Evolutionary conservation across 2,113 vertebrate species (phyloP), one percentile per base, ranked within the genome.

Genomic region (Oreochromis aureus): DNA sequence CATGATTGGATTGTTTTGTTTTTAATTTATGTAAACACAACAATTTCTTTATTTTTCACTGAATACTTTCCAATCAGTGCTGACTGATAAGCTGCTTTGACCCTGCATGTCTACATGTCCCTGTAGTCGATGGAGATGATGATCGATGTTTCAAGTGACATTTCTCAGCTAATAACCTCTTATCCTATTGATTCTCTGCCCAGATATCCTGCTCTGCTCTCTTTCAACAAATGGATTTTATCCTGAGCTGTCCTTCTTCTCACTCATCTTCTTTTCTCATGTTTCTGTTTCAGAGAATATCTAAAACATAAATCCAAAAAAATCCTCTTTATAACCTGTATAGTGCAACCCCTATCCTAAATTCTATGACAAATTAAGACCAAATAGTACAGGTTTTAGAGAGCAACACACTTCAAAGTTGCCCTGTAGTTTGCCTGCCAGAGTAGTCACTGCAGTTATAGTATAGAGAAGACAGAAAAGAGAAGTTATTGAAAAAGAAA

Each of bases 81-180:
- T 89, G 87, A 90, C 76, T 87, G 87, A 94, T 92, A 85, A 93
- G 82, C 88, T 82, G 69, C 86, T 92, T 89, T 93, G 93, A 93
- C 92, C 92, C 92, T 81, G 78, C 69, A 80, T 89, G 89, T 93
- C 89, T 90, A 90, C 89, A 89, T 93, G 91, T 92, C 91, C 84
- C 87, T 80, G 82, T 84, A 89, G 93, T 94, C 86, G 82, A 94
- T 93, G 80, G 85, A 92, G 91, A 95, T 90, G 94, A 95, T 95
- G 94, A 95, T 94, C 91, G 32, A 95, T 94, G 94, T 92, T 94
- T 94, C 94, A 92, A 94, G 94, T 92, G 93, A 93, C 93, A 94
- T 96, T 94, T 94, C 93, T 92, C 90, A 93, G 90, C 94, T 95
- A 95, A 95, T 95, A 95, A 94, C 93, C 95, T 96, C 93, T 95